Percentiles rank a stretch among this genome's conserved stretches.
These are phyloP conservation scores for Herpailurus yagouaroundi DNA, from an alignment of 2,113 vertebrate species.

Conservation along the genomic window DNA sequence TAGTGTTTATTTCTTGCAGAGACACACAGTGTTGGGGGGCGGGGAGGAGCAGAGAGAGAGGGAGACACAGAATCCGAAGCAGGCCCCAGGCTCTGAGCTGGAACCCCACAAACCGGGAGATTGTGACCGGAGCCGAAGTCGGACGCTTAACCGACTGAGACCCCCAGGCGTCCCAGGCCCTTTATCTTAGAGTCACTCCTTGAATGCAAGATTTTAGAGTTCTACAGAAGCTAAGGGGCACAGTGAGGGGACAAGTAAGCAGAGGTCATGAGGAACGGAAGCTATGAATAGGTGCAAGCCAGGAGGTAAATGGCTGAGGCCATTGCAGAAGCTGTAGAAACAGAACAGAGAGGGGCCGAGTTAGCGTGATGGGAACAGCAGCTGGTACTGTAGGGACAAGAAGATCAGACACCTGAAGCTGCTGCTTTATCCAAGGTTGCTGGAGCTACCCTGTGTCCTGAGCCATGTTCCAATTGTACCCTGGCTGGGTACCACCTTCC, in stretches of 20 bases:
- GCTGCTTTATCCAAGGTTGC: not conserved
- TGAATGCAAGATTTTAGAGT: not conserved
- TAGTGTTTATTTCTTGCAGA: too few relatives aligned
- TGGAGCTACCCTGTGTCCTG: too few relatives aligned
- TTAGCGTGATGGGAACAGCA: not conserved
- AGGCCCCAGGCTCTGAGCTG: too few relatives aligned
- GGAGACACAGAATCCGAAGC: too few relatives aligned
- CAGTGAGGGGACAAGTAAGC: not conserved
- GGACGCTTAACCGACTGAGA: too few relatives aligned
- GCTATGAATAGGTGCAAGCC: not conserved
- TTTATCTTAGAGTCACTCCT: not conserved
- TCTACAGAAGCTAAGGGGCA: not conserved
- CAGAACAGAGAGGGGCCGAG: not conserved
- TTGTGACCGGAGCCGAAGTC: too few relatives aligned
- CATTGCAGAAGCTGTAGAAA: not conserved
- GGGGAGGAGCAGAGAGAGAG: too few relatives aligned
- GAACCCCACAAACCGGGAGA: too few relatives aligned
- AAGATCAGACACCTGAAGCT: not conserved
- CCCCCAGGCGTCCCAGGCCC: too few relatives aligned
- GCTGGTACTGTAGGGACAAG: accelerated
- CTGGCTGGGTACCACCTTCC: too few relatives aligned
- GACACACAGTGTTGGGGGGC: too few relatives aligned
- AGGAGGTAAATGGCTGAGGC: accelerated
- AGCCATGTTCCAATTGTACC: not conserved
- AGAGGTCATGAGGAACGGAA: not conserved